Evolutionary conservation across 2,888 invertebrate species (phyloP), one percentile per base, ranked within the genome.

Genomic region (Thecophora atra): DNA sequence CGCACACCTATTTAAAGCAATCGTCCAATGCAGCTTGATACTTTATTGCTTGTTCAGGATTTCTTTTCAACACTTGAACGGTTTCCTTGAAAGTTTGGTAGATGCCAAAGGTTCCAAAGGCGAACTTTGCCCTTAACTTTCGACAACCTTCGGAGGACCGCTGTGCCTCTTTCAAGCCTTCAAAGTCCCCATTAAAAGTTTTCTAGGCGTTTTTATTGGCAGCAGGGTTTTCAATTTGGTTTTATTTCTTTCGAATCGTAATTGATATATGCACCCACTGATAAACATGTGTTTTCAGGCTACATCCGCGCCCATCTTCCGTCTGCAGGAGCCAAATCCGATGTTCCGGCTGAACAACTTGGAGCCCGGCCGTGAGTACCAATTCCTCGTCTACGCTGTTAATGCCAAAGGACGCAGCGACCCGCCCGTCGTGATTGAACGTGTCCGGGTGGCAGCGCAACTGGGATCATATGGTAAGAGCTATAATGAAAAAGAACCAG

Each of bases 341-440:
- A 90, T 90, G 78, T 94, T 94, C 81, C 89, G 91, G 63, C 88
- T 94, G 72, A 91, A 91, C 81, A 91, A 91, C 77, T 88, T 96
- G 73, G 90, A 92, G 72, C 92, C 94, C 21, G 94, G 93, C 68
- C 90, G 91, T 77, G 90, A 91, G 81, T 96, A 95, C 87, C 92
- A 93, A 81, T 89, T 95, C 76, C 88, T 91, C 76, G 92, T 95
- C 42, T 95, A 93, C 84, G 93, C 95, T 24, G 92, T 93, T 78
- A 96, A 95, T 78, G 92, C 93, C 8, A 90, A 92, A 81, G 95
- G 95, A 73, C 89, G 91, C 77, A 94, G 94, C 76, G 88, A 89
- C 71, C 91, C 91, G 68, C 92, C 94, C 2, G 92, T 93, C 72
- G 89, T 93, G 72, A 88, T 94, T 83, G 91, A 87, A 78, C 82